These are phyloP conservation scores for Tenthredo scrophulariae DNA, from an alignment of 2,888 invertebrate species.

Conservation along the genomic window DNA sequence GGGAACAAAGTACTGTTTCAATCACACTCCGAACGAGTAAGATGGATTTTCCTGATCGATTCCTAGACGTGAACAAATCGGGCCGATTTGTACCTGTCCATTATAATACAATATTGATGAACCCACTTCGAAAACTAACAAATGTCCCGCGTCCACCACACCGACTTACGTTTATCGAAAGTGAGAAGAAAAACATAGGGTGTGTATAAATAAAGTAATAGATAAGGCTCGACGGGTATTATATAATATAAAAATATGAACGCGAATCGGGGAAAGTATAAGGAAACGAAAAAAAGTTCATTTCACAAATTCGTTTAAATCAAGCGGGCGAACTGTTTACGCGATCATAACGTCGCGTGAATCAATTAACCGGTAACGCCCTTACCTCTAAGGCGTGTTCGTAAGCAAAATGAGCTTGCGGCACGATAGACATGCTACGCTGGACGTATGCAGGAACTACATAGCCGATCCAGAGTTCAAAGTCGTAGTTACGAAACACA, in stretches of 20 bases:
- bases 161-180: constrained; percentile 19
- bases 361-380: constrained; percentile 40
- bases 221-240: too few relatives aligned
- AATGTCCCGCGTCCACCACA: constrained; percentile 36
- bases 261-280: background rate
- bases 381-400: background rate
- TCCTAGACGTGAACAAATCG: constrained; percentile 53
- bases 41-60: constrained; percentile 55
- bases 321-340: background rate
- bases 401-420: constrained; percentile 28
- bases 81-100: constrained; percentile 51
- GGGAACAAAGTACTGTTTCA: constrained; percentile 50
- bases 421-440: background rate
- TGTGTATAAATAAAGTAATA: background rate
- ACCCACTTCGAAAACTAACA: constrained; percentile 47
- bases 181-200: background rate
- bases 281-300: background rate
- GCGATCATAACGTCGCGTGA: constrained; percentile 42
- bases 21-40: constrained; percentile 45
- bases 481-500: constrained; percentile 26
- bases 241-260: background rate
- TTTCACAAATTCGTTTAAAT: background rate
- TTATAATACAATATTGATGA: constrained; percentile 50
- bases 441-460: background rate
- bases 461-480: background rate